Conservation (phyloP, 2,113 vertebrate genomes). For the Nannobrachium achirus region DNA sequence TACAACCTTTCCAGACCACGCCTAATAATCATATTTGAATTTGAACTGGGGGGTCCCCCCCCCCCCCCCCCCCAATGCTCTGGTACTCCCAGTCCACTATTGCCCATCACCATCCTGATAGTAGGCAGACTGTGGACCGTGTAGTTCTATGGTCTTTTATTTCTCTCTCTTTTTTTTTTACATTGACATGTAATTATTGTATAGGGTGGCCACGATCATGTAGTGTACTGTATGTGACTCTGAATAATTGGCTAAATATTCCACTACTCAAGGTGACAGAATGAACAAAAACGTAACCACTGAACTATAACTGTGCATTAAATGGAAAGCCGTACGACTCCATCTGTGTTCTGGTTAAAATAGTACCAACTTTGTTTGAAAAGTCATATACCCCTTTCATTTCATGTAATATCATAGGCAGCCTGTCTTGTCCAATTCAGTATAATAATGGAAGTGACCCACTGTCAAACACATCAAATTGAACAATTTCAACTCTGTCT, state of each 20-base stretch:
- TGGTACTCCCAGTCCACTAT: no score
- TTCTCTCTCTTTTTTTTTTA: no score
- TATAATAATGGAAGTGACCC: constrained; percentile 12
- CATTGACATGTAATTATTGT: no score
- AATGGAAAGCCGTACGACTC: constrained; percentile 4
- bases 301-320: constrained; percentile 10
- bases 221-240: no score
- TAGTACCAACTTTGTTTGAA: constrained; percentile 29
- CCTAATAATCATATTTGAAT: no score
- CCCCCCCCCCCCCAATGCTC: no score
- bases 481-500: constrained; percentile 21
- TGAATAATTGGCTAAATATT: neutral
- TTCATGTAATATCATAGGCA: constrained; percentile 23
- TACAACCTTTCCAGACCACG: no score
- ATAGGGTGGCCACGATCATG: no score
- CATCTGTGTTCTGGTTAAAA: neutral
- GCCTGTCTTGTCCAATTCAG: constrained; percentile 18
- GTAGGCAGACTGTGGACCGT: no score
- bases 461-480: constrained; percentile 13
- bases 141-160: no score
- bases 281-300: neutral
- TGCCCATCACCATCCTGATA: no score
- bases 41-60: no score
- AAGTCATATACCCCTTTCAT: neutral
- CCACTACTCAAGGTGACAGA: constrained; percentile 17